Evolutionary conservation across 1,140 invertebrate genomes (phyloP).

Genomic region (Pissodes strobi): DNA sequence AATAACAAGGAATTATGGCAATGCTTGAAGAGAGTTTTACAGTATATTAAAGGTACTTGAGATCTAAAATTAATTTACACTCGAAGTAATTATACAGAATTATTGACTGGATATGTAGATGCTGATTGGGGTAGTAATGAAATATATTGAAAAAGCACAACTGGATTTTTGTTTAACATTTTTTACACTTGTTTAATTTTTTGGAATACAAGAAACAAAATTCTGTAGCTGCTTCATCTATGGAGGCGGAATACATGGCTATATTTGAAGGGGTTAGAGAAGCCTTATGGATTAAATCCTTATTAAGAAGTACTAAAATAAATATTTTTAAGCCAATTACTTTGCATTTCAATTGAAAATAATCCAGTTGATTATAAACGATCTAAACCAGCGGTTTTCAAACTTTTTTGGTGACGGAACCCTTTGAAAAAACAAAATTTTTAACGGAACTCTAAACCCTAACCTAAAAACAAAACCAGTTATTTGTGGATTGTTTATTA

Average conservation of each 20-base stretch:
- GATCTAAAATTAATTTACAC: not conserved
- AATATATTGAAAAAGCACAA: not conserved
- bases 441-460: too few relatives aligned
- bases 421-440: too few relatives aligned
- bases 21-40: not conserved
- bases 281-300: not conserved
- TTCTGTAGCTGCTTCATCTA: too few relatives aligned
- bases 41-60: not conserved
- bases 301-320: not conserved
- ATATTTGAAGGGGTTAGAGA: too few relatives aligned
- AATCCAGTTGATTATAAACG: too few relatives aligned
- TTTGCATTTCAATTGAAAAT: too few relatives aligned
- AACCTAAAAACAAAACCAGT: too few relatives aligned
- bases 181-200: not conserved
- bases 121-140: not conserved
- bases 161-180: not conserved
- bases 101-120: not conserved
- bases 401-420: too few relatives aligned
- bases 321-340: too few relatives aligned
- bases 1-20: not conserved
- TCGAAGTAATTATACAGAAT: not conserved
- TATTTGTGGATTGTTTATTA: too few relatives aligned
- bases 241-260: too few relatives aligned
- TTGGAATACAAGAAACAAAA: not conserved
- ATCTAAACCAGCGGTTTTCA: too few relatives aligned